Conservation (phyloP, 2,797 vertebrate species). For the Pseudochaenichthys georgianus region DNA sequence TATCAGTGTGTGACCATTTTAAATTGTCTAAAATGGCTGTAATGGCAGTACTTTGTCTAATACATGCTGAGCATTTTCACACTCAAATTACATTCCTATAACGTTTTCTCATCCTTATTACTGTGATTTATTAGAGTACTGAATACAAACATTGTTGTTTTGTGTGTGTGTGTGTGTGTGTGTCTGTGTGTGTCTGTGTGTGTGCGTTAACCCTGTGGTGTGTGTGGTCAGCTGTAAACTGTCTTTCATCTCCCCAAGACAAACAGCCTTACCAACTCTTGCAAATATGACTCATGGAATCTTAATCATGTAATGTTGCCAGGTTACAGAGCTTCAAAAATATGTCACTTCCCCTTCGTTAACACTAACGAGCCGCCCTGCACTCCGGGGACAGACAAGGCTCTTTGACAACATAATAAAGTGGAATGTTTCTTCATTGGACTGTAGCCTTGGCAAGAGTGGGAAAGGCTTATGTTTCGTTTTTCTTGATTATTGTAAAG, state of each 20-base stretch:
- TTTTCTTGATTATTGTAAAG: conserved; percentile 12
- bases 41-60: conserved; percentile 63
- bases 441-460: conserved; percentile 22
- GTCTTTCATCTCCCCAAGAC: conserved; percentile 25
- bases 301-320: conserved; percentile 54
- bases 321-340: conserved; percentile 49
- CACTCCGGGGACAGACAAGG: conserved; percentile 10
- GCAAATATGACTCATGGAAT: conserved; percentile 47
- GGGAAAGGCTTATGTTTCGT: conserved; percentile 2
- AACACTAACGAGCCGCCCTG: conserved; percentile 52
- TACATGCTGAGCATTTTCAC: conserved; percentile 59
- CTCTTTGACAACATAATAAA: conserved; percentile 52
- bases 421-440: conserved; percentile 49
- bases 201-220: conserved; percentile 11
- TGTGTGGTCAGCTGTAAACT: conserved; percentile 51
- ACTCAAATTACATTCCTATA: conserved; percentile 40
- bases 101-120: conserved; percentile 18
- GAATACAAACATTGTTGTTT: conserved; percentile 39
- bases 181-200: conserved; percentile 19
- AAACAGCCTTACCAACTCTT: conserved; percentile 44
- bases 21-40: conserved; percentile 48
- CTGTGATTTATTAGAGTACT: conserved; percentile 18
- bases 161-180: not conserved
- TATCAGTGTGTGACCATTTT: conserved; percentile 46
- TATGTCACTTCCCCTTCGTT: conserved; percentile 51